phyloP scores from a whole-genome alignment of 2,113 vertebrate species.

The Corythornis madagascariensis region DNA sequence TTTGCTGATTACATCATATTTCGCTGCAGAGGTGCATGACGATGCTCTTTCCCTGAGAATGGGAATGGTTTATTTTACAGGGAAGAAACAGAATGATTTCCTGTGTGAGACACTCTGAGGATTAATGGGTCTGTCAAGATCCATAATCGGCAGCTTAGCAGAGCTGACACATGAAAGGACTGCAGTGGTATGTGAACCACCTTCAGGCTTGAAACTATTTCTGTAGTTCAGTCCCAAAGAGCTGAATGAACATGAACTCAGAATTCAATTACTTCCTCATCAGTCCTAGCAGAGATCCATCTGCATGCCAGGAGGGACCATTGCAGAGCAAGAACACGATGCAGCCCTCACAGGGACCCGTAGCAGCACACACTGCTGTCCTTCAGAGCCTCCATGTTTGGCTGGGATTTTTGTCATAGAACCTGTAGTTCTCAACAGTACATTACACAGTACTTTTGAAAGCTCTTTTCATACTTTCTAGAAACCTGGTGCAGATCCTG shows the following conservation, averaged over 20 bases:
- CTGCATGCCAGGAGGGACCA: neutral
- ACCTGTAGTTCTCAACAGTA: neutral
- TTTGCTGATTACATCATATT: neutral
- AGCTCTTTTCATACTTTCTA: neutral
- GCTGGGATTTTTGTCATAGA: neutral
- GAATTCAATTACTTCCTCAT: neutral
- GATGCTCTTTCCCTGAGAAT: neutral
- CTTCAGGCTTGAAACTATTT: neutral
- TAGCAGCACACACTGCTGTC: neutral
- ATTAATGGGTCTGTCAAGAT: slow-evolving; percentile 44
- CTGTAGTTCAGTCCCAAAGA: neutral
- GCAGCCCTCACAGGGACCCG: fast-evolving
- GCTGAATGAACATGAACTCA: neutral
- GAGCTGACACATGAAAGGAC: slow-evolving; percentile 20
- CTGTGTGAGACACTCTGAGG: neutral
- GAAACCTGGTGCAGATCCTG: neutral
- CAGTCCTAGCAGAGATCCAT: neutral
- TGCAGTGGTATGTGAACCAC: neutral
- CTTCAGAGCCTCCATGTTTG: neutral
- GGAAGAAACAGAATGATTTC: neutral
- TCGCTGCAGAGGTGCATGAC: neutral
- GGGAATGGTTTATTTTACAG: neutral
- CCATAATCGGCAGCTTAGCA: neutral
- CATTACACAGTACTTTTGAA: neutral
- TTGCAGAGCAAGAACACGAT: neutral